These are phyloP conservation scores for Anthopleura sola DNA, from an alignment of 64 coral and sea anemone species.

Conservation along the genomic window DNA sequence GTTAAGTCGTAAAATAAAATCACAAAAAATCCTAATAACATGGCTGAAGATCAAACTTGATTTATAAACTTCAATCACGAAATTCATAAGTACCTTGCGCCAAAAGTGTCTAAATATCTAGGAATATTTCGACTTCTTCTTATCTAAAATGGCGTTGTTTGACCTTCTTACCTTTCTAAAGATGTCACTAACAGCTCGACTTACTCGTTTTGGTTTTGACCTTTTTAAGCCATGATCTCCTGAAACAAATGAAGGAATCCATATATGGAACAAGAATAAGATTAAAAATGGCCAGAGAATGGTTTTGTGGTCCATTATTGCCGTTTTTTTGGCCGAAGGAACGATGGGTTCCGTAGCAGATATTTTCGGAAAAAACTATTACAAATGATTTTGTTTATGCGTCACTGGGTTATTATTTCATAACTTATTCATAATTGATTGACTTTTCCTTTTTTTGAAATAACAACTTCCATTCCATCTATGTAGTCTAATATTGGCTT, in stretches of 20 bases:
- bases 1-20: background rate
- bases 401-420: conserved; percentile 27
- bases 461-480: background rate
- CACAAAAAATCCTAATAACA: background rate
- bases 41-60: background rate
- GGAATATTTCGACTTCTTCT: background rate
- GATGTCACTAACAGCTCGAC: background rate
- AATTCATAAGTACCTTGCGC: background rate
- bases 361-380: background rate
- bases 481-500: background rate
- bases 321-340: conserved; percentile 4
- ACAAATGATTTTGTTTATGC: conserved; percentile 12
- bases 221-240: background rate
- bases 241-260: background rate
- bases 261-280: background rate
- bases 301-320: background rate
- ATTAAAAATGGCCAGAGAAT: background rate
- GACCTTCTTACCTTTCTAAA: conserved; percentile 1
- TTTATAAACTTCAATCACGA: background rate
- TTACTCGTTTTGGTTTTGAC: background rate
- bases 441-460: background rate
- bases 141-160: background rate
- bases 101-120: background rate
- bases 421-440: conserved; percentile 19
- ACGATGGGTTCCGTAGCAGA: background rate